Conservation (phyloP, 2,888 invertebrate species). For the Amphipyra berbera region DNA sequence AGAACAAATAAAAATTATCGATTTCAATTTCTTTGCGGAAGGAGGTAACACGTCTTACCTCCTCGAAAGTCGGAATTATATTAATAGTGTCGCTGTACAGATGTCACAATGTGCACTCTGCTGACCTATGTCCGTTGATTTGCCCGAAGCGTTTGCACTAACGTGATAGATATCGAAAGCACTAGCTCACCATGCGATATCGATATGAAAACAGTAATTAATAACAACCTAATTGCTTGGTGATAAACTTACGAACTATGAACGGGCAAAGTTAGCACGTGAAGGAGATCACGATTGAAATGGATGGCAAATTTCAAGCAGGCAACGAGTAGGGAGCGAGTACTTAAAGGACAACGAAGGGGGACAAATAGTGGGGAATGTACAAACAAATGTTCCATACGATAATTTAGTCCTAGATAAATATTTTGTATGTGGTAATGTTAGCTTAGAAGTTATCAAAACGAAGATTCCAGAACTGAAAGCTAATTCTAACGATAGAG, state of each 20-base stretch:
- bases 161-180: conserved; percentile 76
- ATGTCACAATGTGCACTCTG: conserved; percentile 52
- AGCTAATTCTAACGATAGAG: neutral
- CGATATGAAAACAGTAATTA: conserved; percentile 75
- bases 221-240: conserved; percentile 79
- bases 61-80: conserved; percentile 54
- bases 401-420: conserved; percentile 16
- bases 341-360: conserved; percentile 40
- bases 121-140: conserved; percentile 59
- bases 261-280: conserved; percentile 65
- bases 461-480: conserved; percentile 11
- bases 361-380: conserved; percentile 33
- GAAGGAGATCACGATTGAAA: conserved; percentile 59
- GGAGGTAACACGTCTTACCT: conserved; percentile 57
- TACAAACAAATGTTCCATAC: conserved; percentile 18
- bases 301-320: conserved; percentile 52
- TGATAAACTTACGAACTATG: conserved; percentile 72
- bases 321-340: conserved; percentile 36
- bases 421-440: conserved; percentile 6
- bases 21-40: conserved; percentile 54
- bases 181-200: conserved; percentile 63
- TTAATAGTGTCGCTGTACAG: conserved; percentile 50
- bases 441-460: conserved; percentile 13
- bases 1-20: conserved; percentile 39
- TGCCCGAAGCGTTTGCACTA: conserved; percentile 54